A percentile compares a stretch with the other conserved stretches of the same genome.
Evolutionary conservation across 2,113 vertebrate genomes (phyloP).

Genomic region (Neolamprologus sp.): DNA sequence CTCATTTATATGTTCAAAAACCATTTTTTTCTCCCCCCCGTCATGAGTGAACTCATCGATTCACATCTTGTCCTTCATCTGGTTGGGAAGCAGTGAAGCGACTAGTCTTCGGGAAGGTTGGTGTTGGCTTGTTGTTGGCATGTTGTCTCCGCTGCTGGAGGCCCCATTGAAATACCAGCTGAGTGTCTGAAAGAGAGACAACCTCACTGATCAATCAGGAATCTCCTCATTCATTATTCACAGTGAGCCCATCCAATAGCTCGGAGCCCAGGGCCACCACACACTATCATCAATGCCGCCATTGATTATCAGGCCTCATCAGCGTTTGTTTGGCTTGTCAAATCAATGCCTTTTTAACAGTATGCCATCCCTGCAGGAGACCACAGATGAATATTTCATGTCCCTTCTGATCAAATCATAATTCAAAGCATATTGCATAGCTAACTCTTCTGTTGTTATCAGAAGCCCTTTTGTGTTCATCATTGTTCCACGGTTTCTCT

Average conservation of each 20-base stretch:
- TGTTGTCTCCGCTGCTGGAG: not conserved
- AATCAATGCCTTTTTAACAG: conserved; percentile 70
- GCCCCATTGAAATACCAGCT: conserved; percentile 59
- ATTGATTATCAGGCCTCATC: conserved; percentile 71
- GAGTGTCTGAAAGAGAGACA: conserved; percentile 54
- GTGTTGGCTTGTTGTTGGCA: not conserved
- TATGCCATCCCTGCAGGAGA: conserved; percentile 53
- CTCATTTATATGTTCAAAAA: not conserved
- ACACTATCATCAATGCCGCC: conserved; percentile 60
- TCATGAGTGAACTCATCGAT: not conserved
- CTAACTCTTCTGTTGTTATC: not conserved
- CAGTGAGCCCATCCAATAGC: conserved; percentile 56
- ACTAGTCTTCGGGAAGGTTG: not conserved
- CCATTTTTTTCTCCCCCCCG: not conserved
- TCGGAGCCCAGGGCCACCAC: conserved; percentile 61
- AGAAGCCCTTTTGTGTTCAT: not conserved
- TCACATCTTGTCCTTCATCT: not conserved
- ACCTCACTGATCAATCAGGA: conserved; percentile 62
- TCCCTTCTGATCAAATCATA: conserved; percentile 46
- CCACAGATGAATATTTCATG: conserved; percentile 68
- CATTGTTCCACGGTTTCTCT: not conserved
- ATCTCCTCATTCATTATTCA: conserved; percentile 71
- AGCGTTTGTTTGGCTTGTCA: conserved; percentile 71
- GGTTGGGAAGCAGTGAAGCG: not conserved
- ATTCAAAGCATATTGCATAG: conserved; percentile 23